Percentiles rank a stretch among this genome's conserved stretches.
phyloP scores from a whole-genome alignment of 2,113 vertebrate species.

The Saccopteryx leptura region DNA sequence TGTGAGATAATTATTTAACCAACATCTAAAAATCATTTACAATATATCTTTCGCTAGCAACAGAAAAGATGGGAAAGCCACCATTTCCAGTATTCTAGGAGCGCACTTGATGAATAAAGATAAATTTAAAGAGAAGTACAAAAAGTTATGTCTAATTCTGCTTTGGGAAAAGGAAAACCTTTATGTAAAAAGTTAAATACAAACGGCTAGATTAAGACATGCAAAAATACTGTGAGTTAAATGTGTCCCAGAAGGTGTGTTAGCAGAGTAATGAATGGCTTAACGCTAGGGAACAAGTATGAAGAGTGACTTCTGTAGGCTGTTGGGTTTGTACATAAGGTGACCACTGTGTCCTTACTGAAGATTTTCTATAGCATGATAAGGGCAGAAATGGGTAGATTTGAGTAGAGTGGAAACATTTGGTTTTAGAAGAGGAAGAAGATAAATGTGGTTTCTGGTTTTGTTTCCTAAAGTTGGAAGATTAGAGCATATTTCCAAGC shows the following conservation, averaged over 20 bases:
- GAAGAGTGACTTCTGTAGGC: neutral
- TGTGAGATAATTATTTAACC: neutral
- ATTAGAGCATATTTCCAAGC: neutral
- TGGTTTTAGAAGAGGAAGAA: neutral
- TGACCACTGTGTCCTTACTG: neutral
- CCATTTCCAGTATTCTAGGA: neutral
- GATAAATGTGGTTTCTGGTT: neutral
- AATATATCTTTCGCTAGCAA: neutral
- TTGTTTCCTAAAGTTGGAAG: neutral
- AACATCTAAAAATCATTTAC: neutral
- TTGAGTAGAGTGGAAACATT: neutral
- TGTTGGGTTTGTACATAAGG: neutral
- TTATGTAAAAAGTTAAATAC: neutral
- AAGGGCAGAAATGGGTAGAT: neutral
- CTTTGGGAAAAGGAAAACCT: conserved; percentile 11
- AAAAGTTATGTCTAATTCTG: neutral
- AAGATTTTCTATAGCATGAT: neutral
- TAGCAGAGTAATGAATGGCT: neutral
- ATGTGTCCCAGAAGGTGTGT: neutral
- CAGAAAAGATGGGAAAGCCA: neutral
- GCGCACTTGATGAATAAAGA: neutral
- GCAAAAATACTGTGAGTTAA: neutral
- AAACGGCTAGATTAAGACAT: neutral
- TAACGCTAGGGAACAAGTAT: neutral
- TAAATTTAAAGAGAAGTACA: neutral